phyloP scores from a whole-genome alignment of 2,113 vertebrate genomes.

The Colistium nudipinnis region DNA sequence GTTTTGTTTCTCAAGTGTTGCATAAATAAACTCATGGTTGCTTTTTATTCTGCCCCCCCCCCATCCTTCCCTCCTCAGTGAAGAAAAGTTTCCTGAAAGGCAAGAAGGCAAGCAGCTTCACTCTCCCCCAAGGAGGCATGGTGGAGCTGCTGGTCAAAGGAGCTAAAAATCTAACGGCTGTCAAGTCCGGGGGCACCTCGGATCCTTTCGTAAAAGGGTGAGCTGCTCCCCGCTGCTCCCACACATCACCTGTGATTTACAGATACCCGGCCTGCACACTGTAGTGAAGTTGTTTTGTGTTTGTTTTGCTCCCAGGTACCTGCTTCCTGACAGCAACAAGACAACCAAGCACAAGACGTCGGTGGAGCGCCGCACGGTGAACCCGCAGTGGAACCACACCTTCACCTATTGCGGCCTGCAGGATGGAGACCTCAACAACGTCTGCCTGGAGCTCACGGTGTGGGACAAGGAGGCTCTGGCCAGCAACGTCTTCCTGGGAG shows the following conservation, averaged over 20 bases:
- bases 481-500: conserved; percentile 96
- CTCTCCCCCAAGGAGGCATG: conserved; percentile 88
- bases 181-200: conserved; percentile 94
- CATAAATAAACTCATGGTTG: neutral
- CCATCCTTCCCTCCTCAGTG: conserved; percentile 70
- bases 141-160: conserved; percentile 95
- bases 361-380: conserved; percentile 90
- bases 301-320: conserved; percentile 81
- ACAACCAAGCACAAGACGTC: conserved; percentile 96
- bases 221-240: neutral
- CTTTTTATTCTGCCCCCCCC: neutral
- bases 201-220: conserved; percentile 98
- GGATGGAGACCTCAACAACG: conserved; percentile 87
- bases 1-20: neutral
- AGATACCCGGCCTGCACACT: neutral
- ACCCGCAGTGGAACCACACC: conserved; percentile 95
- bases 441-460: conserved; percentile 93
- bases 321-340: conserved; percentile 95
- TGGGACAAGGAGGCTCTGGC: conserved; percentile 97
- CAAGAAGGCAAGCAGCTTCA: conserved; percentile 84
- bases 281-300: neutral
- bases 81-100: conserved; percentile 89
- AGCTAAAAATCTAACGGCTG: conserved; percentile 95
- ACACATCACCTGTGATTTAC: too few relatives aligned
- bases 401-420: conserved; percentile 92